phyloP scores from a whole-genome alignment of 2,888 invertebrate species.

The Eupithecia exiguata region DNA sequence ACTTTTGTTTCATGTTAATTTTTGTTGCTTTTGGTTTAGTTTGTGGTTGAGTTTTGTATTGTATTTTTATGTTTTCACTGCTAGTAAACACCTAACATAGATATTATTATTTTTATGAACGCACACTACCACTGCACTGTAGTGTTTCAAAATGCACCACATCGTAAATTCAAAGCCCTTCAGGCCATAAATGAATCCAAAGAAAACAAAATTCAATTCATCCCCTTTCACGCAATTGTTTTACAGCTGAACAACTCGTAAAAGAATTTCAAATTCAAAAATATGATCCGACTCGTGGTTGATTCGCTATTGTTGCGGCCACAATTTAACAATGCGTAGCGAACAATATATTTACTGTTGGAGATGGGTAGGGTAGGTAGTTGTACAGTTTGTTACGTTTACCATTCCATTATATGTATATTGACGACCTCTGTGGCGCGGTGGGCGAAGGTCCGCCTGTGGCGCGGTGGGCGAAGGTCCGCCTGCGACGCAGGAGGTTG shows the following conservation, averaged over 20 bases:
- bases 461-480: too few relatives aligned
- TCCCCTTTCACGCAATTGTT: conserved; percentile 21
- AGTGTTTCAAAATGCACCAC: background rate
- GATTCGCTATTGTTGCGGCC: conserved; percentile 47
- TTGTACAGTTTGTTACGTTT: background rate
- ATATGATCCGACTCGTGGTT: conserved; percentile 47
- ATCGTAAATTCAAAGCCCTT: background rate
- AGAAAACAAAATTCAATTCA: conserved; percentile 3
- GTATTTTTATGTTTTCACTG: too few relatives aligned
- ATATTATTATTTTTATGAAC: background rate
- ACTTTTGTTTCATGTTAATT: too few relatives aligned
- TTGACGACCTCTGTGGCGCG: too few relatives aligned
- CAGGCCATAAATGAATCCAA: background rate
- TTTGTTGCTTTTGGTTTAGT: too few relatives aligned
- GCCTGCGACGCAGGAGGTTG: too few relatives aligned
- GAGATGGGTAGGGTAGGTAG: background rate
- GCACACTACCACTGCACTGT: background rate
- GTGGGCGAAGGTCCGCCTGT: too few relatives aligned
- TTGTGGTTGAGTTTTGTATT: too few relatives aligned
- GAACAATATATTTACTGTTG: conserved; percentile 33
- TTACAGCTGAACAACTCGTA: conserved; percentile 29
- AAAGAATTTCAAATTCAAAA: conserved; percentile 42
- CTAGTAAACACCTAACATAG: too few relatives aligned
- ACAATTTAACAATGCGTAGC: conserved; percentile 39
- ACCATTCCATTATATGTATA: background rate